Evolutionary conservation across 2,888 invertebrate genomes (phyloP).

Genomic region (Megaustenia siamemsis): DNA sequence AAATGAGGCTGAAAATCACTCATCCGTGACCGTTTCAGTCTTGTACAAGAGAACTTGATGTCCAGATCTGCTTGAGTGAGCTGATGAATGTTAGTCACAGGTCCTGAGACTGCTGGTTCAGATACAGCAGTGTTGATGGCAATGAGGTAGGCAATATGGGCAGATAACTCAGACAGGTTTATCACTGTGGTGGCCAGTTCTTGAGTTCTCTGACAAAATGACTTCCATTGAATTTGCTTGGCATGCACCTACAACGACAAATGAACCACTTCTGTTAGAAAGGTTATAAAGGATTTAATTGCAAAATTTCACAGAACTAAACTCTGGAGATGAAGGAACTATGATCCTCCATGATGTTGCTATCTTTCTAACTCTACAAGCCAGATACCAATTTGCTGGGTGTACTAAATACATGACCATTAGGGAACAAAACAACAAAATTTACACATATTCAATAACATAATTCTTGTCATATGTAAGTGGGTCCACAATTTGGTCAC

Average conservation of each 20-base stretch:
- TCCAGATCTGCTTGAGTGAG: conserved; percentile 75
- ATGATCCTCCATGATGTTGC: too few relatives aligned
- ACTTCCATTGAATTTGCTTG: conserved; percentile 58
- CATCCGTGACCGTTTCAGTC: conserved; percentile 68
- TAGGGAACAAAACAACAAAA: too few relatives aligned
- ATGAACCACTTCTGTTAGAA: too few relatives aligned
- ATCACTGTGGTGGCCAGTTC: conserved; percentile 73
- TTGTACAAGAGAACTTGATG: conserved; percentile 73
- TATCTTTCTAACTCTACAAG: too few relatives aligned
- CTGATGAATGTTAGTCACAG: conserved; percentile 74
- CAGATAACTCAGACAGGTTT: conserved; percentile 73
- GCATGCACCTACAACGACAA: conserved; percentile 35
- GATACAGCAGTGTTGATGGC: conserved; percentile 67
- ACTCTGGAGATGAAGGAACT: too few relatives aligned
- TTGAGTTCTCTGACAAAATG: conserved; percentile 68
- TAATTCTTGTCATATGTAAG: too few relatives aligned
- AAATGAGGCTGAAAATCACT: conserved; percentile 73
- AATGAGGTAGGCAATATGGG: conserved; percentile 75
- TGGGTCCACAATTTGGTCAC: too few relatives aligned
- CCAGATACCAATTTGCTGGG: too few relatives aligned
- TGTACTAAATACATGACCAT: too few relatives aligned
- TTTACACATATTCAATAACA: too few relatives aligned
- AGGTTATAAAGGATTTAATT: too few relatives aligned
- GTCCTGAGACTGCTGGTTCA: conserved; percentile 65
- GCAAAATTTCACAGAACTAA: too few relatives aligned